These are phyloP conservation scores for Artemia franciscana DNA, from an alignment of 1,140 invertebrate genomes.

Conservation along the genomic window DNA sequence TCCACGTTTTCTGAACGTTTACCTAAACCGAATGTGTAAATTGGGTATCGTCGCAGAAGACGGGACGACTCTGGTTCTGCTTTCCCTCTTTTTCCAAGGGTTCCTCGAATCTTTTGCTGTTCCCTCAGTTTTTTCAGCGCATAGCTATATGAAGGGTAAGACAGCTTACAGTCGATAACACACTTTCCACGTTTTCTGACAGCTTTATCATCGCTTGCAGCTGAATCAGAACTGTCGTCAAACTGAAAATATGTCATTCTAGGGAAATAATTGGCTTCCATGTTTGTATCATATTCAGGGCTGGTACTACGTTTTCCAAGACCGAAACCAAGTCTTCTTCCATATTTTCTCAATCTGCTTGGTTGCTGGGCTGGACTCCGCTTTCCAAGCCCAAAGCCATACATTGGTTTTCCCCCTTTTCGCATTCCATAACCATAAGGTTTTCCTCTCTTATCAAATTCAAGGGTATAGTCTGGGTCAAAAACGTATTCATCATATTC, in stretches of 20 bases:
- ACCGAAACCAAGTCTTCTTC: background rate
- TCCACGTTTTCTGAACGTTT: background rate
- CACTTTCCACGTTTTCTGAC: background rate
- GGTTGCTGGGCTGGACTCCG: background rate
- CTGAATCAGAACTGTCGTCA: background rate
- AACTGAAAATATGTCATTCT: too few species aligned
- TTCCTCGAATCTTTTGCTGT: background rate
- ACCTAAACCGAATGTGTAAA: background rate
- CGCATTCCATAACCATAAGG: background rate
- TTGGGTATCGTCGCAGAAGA: background rate
- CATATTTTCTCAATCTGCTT: background rate
- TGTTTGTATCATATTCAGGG: too few species aligned
- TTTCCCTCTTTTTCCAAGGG: background rate
- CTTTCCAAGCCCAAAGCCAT: background rate
- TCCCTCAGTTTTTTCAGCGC: background rate
- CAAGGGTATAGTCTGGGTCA: background rate
- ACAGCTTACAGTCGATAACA: background rate
- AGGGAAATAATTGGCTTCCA: too few species aligned
- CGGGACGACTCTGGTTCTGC: background rate
- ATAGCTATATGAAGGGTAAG: background rate
- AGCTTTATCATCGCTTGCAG: background rate
- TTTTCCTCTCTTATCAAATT: background rate
- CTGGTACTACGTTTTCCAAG: background rate
- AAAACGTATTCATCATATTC: background rate
- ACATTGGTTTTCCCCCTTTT: background rate